Evolutionary conservation across 1,140 invertebrate genomes (phyloP), one percentile per base, ranked within the genome.

Genomic region (Lasioglossum baleicum): DNA sequence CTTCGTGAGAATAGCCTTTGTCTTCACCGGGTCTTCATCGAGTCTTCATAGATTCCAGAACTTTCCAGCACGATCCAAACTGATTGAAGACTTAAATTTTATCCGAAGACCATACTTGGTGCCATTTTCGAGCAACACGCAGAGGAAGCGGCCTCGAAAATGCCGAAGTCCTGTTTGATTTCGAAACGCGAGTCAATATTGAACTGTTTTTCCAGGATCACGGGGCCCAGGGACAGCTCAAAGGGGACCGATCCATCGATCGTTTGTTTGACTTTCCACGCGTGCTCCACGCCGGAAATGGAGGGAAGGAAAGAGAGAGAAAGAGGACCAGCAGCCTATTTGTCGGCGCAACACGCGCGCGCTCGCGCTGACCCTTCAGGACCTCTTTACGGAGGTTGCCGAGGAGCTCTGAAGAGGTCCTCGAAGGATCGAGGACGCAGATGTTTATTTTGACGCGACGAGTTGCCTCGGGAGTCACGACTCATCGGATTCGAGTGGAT

Each of bases 391-490:
- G 71, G 75, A 89, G 86, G 77, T 84, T 82, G 66, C 76, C 69
- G 75, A 89, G 86, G 77, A 83, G 31, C 80, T 65, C 73, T 83
- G 60, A 48, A 83, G 83, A 84, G 85, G 83, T 87, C 83, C 84
- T 86, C 81, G 75, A 89, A 81, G 53, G 72, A 87, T 87, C 83
- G 80, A 75, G 79, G 75, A 85, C 82, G 83, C 90, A 91, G 89
- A 90, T 91, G 90, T 90, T 90, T 92, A 92, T 90, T 92, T 89
- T 89, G 82, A 88, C 84, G 81, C 83, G 67, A 69, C 68, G 26
- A 40, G 51, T 51, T 42, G 31, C 71, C 58, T 75, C 83, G 80
- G 58, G 10, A 73, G 68, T 79, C 76, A 79, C 82, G 76, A 85
- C 73, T 88, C 81, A 56, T 84, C 35, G 35, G 35, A 35, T 35